Base-by-base conservation (phyloP, 2,113 vertebrate genomes). In the Thryonomys swinderianus region DNA sequence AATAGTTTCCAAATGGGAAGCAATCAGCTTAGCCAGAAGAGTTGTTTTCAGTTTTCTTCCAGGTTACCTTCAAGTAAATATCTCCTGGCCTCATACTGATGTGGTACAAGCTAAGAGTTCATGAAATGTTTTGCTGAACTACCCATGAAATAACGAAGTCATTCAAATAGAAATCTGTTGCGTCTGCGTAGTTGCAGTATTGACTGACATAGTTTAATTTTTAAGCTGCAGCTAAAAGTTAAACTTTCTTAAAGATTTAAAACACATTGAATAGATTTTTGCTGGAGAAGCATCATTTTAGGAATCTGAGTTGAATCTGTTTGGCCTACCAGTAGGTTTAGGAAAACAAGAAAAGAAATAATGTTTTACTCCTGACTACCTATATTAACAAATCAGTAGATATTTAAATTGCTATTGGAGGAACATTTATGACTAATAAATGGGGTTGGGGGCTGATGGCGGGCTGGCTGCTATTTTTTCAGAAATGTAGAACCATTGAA, bases 181-280 rank as follows among this genome's bases (percentile, higher is more conserved):
- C 66, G 69, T 85, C 59, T 91, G 85, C 79, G 83, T 69, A 37
- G 48, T 82, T 83, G 64, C 45, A 69, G 45, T 88, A 48, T 85
- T 93, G 45, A 78, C 61, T 88, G 45, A 51, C 69, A 71, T n/a
- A 57, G 90, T 61, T 97, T 95, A 92, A 85, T 92, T 96, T 90
- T 97, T 94, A 95, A 97, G 85, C 34, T 34, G 48, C 20, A 42
- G n/a, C 21, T 83, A 90, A 55, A 53, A 80, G 73, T 81, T 73
- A 88, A 88, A 87, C 51, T 96, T 93, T 17, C 55, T 78, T 69
- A 66, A 93, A 86, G 45, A 84, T 95, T 93, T 86, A 88, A 86
- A 74, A 59, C 3, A 16, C 30, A 45, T 80, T 73, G 37, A 71
- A 25, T 62, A 62, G 23, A 90, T 67, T 90, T 94, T 85, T 92